Base-by-base conservation (phyloP, 92 coral and sea anemone genomes). In the Porites evermanni region DNA sequence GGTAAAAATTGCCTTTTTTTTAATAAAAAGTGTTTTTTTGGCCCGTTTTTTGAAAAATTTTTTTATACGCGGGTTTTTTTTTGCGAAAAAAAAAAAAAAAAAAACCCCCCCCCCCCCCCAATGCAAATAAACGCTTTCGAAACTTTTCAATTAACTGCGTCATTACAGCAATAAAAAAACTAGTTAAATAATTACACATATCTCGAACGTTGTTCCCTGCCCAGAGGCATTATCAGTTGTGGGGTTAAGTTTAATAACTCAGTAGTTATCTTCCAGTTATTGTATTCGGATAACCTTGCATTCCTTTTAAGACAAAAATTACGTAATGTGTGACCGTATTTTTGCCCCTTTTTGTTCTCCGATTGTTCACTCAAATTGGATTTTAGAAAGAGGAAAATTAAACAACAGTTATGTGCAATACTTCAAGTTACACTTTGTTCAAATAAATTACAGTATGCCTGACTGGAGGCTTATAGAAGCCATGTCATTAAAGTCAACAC, bases 161-260 rank as follows among this genome's bases (percentile, higher is more conserved):
- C 47, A 38, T 38, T 38, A 38, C 47, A 38, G 47, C 47, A 38
- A 38, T 38, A 4, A 38, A 38, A 38, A 38, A 38, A 38, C 47
- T 38, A 4, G 47, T 38, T 38, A 38, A 38, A 38, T 38, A 38
- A 38, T 38, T 12, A 59, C 14, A 59, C 5, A 12, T 67, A 4
- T 67, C 13, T 19, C 23, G 44, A 58, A 3, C 7, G 19, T 3
- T 2, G 80, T 58, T 77, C 18, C 23, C 23, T 61, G 17, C 44
- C 63, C 17, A 60, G 53, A 29, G 80, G 67, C 53, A 53, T 21
- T 73, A 60, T 76, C 29, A 38, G 47, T 76, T 12, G 17, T 23
- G 69, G 80, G 80, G 80, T 60, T 29, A 26, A 12, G 26, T 74
- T 74, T 32, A 77, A 77, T 61, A 58, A 29, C 80, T 77, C 9